Percentiles rank a stretch among this genome's conserved stretches.
Evolutionary conservation across 2,113 vertebrate genomes (phyloP).

Genomic region (Siniperca chuatsi): DNA sequence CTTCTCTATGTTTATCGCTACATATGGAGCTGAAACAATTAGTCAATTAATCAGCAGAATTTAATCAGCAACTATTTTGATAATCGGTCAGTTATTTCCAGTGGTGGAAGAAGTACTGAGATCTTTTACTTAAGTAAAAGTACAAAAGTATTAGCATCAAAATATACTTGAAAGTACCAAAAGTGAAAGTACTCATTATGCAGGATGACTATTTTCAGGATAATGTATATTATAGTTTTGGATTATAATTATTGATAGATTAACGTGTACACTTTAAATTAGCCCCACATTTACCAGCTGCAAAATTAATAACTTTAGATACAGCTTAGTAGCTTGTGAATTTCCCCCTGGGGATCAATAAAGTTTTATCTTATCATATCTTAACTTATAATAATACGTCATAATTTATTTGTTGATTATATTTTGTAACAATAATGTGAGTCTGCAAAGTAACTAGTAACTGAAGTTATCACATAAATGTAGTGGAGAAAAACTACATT

Average conservation of each 20-base stretch:
- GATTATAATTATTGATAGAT: background rate
- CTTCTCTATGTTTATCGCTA: background rate
- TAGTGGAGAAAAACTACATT: background rate
- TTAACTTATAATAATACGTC: background rate
- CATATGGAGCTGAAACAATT: background rate
- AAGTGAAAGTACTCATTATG: no score
- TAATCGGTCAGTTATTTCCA: background rate
- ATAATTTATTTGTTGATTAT: background rate
- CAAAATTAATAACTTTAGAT: no score
- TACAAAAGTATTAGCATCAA: background rate
- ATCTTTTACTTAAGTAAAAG: background rate
- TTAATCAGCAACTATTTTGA: background rate
- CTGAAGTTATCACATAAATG: background rate
- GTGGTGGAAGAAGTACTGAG: background rate
- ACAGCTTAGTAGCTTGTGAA: background rate
- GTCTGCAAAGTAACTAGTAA: background rate
- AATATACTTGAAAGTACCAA: background rate
- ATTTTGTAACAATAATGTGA: background rate
- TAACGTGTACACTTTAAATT: background rate
- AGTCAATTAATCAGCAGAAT: background rate
- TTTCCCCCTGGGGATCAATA: background rate
- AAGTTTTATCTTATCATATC: background rate
- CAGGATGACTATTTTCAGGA: background rate
- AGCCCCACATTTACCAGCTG: no score
- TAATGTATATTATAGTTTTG: background rate